Evolutionary conservation across 2,888 invertebrate species (phyloP).

Genomic region (Apocheima hispidaria): DNA sequence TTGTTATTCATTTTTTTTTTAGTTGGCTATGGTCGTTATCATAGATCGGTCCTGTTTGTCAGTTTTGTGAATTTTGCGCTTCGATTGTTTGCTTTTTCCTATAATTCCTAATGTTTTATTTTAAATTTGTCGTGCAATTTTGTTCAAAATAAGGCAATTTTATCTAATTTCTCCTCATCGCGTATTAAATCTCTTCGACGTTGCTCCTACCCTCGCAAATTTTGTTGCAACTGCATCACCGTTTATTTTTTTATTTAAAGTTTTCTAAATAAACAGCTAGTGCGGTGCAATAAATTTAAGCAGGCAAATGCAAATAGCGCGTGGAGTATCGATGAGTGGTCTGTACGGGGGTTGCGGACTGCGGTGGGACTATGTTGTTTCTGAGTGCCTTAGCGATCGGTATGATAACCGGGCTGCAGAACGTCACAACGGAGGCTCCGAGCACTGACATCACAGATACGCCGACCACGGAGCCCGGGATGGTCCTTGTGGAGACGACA

Average conservation of each 20-base stretch:
- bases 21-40: conserved; percentile 55
- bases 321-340: conserved; percentile 69
- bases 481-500: conserved; percentile 77
- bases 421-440: conserved; percentile 74
- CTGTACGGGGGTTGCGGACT: conserved; percentile 56
- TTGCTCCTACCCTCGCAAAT: conserved; percentile 51
- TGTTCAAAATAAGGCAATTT: conserved; percentile 50
- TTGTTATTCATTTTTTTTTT: conserved; percentile 31
- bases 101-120: conserved; percentile 72
- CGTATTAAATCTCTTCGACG: conserved; percentile 39
- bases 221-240: conserved; percentile 47
- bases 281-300: conserved; percentile 55
- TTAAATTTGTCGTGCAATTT: conserved; percentile 52
- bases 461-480: conserved; percentile 65
- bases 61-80: conserved; percentile 68
- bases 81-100: conserved; percentile 77
- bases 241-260: conserved; percentile 38
- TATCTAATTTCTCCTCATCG: conserved; percentile 45
- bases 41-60: conserved; percentile 57
- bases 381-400: conserved; percentile 83
- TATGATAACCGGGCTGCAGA: conserved; percentile 78
- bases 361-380: conserved; percentile 83
- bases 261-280: conserved; percentile 45
- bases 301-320: conserved; percentile 73
- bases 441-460: conserved; percentile 72